Percentiles rank a stretch among this genome's conserved stretches.
These are phyloP conservation scores for Gracilinanus agilis DNA, from an alignment of 2,113 vertebrate genomes.

Conservation along the genomic window DNA sequence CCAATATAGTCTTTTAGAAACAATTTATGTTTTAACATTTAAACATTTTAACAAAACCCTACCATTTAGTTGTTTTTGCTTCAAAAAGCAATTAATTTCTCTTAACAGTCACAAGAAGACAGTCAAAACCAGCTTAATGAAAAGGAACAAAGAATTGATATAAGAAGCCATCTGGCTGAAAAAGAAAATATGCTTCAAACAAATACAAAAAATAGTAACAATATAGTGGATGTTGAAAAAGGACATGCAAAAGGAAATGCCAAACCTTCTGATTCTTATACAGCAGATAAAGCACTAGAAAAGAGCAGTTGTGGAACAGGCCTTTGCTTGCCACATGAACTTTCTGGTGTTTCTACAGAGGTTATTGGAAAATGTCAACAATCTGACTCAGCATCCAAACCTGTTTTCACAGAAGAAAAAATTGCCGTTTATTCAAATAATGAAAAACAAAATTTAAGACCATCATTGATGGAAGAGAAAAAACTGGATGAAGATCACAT, in stretches of 20 bases:
- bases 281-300: constrained; percentile 60
- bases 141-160: constrained; percentile 45
- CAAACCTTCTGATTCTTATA: neutral
- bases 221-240: neutral
- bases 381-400: constrained; percentile 53
- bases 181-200: neutral
- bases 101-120: constrained; percentile 71
- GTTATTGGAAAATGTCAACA: neutral
- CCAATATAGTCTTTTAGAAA: neutral
- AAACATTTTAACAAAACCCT: neutral
- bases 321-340: constrained; percentile 59
- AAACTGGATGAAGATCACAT: constrained; percentile 67
- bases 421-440: neutral
- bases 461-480: neutral
- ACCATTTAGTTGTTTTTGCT: constrained; percentile 34
- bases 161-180: constrained; percentile 37
- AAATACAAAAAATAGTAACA: constrained; percentile 47
- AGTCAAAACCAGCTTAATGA: constrained; percentile 34
- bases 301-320: constrained; percentile 43
- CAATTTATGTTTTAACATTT: neutral
- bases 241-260: neutral
- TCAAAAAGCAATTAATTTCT: constrained; percentile 54
- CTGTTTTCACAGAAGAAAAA: constrained; percentile 25
- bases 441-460: neutral
- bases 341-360: constrained; percentile 46